Evolutionary conservation across 2,113 vertebrate species (phyloP), one percentile per base, ranked within the genome.

Genomic region (Cyanoramphus novaezelandiae): DNA sequence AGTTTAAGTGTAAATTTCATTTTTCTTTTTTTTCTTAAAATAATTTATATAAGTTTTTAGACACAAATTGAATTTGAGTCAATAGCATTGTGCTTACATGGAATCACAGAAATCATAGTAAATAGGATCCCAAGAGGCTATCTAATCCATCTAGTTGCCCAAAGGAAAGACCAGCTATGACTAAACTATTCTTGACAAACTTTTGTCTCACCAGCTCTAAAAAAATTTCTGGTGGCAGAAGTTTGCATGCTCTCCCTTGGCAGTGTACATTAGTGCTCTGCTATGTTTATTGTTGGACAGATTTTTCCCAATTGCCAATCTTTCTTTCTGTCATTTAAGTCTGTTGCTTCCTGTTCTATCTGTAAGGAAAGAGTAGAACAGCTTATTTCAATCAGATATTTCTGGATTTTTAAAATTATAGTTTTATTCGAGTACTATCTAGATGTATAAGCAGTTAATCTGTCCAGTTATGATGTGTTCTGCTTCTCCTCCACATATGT

Each of bases 171-270:
- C 65, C 44, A 70, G 13, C 46, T 79, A 21, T 82, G 78, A 71
- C 27, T 92, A 72, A 96, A 93, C 24, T 72, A 12, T 68, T 92
- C 53, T 49, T 94, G 90, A 90, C 79, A 94, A 39, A 72, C 82
- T 88, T 94, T 90, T 88, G 25, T 94, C 59, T 80, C 79, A 90
- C 46, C 46, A 80, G 75, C 52, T 95, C 64, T 88, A 90, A 63
- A 82, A 94, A 95, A 88, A 21, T 94, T 93, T 93, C 27, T 23
- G 77, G 37, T 92, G 67, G 55, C 46, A 95, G 68, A 93, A 88
- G 53, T 88, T 90, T 70, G 13, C 15, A 24, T 2, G 0, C 53
- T 88, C 10, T 94, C 59, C 59, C 46, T 83, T 74, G 76, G 46
- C 72, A 84, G 24, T 29, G 37, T 70, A 29, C 10, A 4, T 76